Evolutionary conservation across 2,888 invertebrate genomes (phyloP), one percentile per base, ranked within the genome.

Genomic region (Chrysotoxum bicinctum): DNA sequence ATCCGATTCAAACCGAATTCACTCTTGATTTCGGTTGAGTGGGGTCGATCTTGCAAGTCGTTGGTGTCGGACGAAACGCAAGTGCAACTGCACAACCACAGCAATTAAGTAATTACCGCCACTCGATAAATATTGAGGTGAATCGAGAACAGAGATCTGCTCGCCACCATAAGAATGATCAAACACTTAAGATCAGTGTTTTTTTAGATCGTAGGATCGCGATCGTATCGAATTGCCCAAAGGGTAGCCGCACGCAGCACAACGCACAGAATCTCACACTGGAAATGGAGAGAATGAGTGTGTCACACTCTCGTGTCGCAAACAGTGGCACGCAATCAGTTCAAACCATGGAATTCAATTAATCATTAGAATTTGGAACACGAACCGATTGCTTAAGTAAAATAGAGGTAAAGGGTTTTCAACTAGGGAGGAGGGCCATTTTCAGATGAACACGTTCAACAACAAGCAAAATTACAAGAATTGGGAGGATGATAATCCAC

Each of bases 31-130:
- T 76, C 23, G 16, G 54, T 32, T 69, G 21, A 50, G 23, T 7
- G 54, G 62, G 32, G 16, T 54, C 40, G 60, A 52, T 30, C 4
- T 23, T 19, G 43, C 14, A 21, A 21, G n/a, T 4, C 23, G 23
- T 35, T 35, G 8, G 21, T 9, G 40, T 50, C 35, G 48, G 48
- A 19, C 2, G 54, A 16, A 32, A 56, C 0, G 60, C 76, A 73
- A 84, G 79, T 79, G 84, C 75, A 80, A 79, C 52, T 79, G 75
- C 48, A 58, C 26, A 68, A 86, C 86, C 82, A 74, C 77, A 82
- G 78, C 82, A 86, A 86, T 86, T 86, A 86, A 86, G 82, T 86
- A 82, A 86, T 86, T 86, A 82, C 82, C 82, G 70, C 72, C 76
- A 76, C 76, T 76, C 77, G 50, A 66, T 81, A 54, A 73, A 64